phyloP scores from a whole-genome alignment of 2,797 vertebrate species.

The Paramormyrops hopkinsi region DNA sequence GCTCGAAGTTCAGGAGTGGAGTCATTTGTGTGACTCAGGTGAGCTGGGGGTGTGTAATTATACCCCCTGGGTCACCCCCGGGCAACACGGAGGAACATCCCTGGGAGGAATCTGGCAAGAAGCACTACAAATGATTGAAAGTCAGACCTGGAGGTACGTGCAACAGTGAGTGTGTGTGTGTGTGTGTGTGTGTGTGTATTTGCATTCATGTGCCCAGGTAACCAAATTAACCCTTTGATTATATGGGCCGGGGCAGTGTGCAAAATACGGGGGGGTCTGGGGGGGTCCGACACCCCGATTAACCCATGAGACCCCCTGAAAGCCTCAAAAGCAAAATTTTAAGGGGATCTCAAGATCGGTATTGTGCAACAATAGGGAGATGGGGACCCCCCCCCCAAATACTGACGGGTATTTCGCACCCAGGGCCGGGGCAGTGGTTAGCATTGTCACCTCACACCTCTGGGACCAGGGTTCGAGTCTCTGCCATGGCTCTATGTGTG shows the following conservation, averaged over 20 bases:
- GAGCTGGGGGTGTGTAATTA: slow-evolving; percentile 64
- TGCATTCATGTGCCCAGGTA: background rate
- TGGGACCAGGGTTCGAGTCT: too few species aligned
- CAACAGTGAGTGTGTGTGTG: background rate
- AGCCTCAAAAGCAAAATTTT: too few species aligned
- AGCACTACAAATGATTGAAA: slow-evolving; percentile 36
- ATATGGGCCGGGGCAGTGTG: too few species aligned
- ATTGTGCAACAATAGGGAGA: too few species aligned
- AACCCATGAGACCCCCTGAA: too few species aligned
- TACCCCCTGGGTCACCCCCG: slow-evolving; percentile 51
- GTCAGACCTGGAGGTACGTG: slow-evolving; percentile 22
- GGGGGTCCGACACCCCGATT: too few species aligned
- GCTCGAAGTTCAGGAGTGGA: slow-evolving; percentile 53
- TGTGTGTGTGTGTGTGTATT: background rate
- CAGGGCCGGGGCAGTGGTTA: background rate
- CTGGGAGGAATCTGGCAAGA: background rate
- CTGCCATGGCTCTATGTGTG: too few species aligned
- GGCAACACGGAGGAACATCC: slow-evolving; percentile 36
- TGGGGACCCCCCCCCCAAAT: too few species aligned
- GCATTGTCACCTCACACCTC: background rate
- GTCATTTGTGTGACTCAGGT: slow-evolving; percentile 62
- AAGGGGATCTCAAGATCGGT: too few species aligned
- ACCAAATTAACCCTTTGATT: background rate
- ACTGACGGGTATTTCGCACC: too few species aligned
- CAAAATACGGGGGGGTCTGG: too few species aligned